Evolutionary conservation across 2,113 vertebrate genomes (phyloP).

Genomic region (Butastur rufipennis): DNA sequence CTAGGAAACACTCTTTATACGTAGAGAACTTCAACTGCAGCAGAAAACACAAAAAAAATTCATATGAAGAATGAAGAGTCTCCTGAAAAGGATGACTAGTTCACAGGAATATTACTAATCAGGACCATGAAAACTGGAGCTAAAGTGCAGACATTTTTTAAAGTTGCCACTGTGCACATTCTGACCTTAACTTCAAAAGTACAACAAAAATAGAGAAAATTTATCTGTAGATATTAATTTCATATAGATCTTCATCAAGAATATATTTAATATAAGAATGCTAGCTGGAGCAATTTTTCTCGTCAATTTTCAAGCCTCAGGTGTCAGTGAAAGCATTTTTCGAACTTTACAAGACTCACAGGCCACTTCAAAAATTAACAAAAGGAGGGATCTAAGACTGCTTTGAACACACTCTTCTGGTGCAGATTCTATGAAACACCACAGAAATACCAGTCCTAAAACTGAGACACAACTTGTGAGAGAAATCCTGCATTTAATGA

Average conservation of each 20-base stretch:
- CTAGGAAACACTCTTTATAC: constrained; percentile 15
- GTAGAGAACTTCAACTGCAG: neutral
- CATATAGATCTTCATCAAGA: neutral
- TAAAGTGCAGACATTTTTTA: neutral
- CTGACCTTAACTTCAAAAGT: constrained; percentile 1
- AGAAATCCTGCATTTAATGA: constrained; percentile 24
- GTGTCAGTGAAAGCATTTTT: constrained; percentile 65
- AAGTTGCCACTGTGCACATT: neutral
- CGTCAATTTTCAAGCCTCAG: constrained; percentile 52
- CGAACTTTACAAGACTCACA: constrained; percentile 56
- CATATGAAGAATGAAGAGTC: neutral
- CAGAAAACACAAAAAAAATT: neutral
- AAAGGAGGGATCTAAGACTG: constrained; percentile 66
- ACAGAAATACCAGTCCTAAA: constrained; percentile 22
- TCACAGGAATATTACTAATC: neutral
- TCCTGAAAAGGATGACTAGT: neutral
- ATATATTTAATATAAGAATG: neutral
- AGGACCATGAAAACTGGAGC: neutral
- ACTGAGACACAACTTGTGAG: neutral
- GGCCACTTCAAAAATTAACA: constrained; percentile 66
- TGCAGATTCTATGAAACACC: constrained; percentile 38
- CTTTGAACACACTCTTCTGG: constrained; percentile 62
- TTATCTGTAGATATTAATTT: neutral
- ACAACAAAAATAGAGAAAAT: neutral
- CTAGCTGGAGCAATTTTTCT: neutral